Base-by-base conservation (phyloP, 2,888 invertebrate genomes). In the Choristoneura rosaceana region DNA sequence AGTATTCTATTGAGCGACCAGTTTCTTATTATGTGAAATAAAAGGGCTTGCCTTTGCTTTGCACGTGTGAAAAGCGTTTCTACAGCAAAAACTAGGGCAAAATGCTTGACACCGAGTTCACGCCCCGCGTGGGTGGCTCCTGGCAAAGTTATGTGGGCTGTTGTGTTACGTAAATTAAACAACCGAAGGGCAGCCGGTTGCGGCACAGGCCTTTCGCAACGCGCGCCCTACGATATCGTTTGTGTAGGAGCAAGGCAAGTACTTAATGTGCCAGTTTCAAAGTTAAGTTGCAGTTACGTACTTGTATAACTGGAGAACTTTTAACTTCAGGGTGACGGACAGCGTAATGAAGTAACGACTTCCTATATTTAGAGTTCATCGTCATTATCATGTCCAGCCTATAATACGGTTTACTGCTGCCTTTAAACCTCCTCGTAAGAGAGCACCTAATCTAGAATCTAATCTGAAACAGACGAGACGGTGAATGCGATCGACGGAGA, bases 171-270 rank as follows among this genome's bases (percentile, higher is more conserved):
- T 91, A 92, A 93, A 85, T 82, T 81, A 87, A 87, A 87, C 88
- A 88, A 87, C 84, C 88, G 91, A 93, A 93, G 93, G 93, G 93
- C 92, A 86, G 81, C 85, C 86, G 89, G 89, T 92, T 89, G 84
- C 90, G 79, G 83, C 87, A 89, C 77, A 77, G 81, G 76, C 81
- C 83, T 92, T 91, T 91, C 89, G 87, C 86, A 91, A 91, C 81
- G 76, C 76, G 82, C 80, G 87, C 87, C 88, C 87, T 90, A 84
- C 80, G 82, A 85, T 82, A 75, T 70, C 68, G 70, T 68, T 64
- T 65, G 71, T 80, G 84, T 81, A 79, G 78, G 76, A 63, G 64
- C 64, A 71, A 33, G 52, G 50, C 41, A 41, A 73, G 71, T 33
- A 55, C 59, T 50, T 15, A 66, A 70, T 69, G 70, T 63, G 59